Conservation (phyloP, 2,797 vertebrate genomes). For the Heteromormyrus szaboi region DNA sequence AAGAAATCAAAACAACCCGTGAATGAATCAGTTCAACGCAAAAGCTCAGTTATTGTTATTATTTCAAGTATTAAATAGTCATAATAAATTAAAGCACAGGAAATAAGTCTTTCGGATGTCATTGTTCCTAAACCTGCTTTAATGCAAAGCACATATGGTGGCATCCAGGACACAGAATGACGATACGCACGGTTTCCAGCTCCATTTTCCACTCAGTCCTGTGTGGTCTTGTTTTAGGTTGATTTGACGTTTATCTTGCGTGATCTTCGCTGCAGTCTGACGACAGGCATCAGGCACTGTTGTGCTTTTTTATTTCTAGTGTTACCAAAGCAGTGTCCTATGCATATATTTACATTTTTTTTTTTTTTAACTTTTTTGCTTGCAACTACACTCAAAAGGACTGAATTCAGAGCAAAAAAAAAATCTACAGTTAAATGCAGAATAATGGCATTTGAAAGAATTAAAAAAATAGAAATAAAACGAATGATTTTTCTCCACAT, state of each 20-base stretch:
- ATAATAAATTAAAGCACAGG: not conserved
- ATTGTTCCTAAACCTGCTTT: not conserved
- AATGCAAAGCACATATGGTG: not conserved
- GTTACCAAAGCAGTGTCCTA: not conserved
- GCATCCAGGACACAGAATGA: not conserved
- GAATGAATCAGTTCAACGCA: not conserved
- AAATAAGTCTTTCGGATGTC: not conserved
- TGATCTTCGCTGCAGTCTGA: not conserved
- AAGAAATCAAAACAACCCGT: not conserved
- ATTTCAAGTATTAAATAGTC: not conserved
- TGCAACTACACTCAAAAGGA: not conserved
- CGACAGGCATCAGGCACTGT: not conserved
- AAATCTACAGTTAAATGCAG: not conserved
- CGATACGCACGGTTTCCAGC: not conserved
- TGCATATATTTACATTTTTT: not conserved
- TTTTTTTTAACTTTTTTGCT: not conserved
- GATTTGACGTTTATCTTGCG: not conserved
- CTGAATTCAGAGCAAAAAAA: not conserved
- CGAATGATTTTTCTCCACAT: not conserved
- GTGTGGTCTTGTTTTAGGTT: not conserved
- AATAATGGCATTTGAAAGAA: not conserved
- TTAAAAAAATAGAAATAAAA: not conserved
- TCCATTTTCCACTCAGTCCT: not conserved
- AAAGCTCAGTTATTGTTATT: not conserved
- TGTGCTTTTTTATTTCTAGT: not conserved